Evolutionary conservation across 1,140 invertebrate genomes (phyloP), one percentile per base, ranked within the genome.

Genomic region (Drosophila malerkotliana): DNA sequence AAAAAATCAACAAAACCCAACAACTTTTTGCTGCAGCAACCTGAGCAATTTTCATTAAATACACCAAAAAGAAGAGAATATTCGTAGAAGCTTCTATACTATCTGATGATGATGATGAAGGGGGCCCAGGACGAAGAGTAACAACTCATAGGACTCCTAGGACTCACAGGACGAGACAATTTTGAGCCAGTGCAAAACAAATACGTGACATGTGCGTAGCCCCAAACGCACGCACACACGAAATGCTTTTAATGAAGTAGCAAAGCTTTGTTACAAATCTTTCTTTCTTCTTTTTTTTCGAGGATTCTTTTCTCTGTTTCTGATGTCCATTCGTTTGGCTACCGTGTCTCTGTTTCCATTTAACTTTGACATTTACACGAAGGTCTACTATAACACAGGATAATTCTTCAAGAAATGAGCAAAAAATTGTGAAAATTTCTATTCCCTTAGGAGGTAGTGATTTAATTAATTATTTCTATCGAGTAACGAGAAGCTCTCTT

Each of bases 191-290:
- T 71, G 45, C 45, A 45, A 72, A 72, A 53, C 72, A 75, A 75
- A 58, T 76, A 76, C 72, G 72, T 76, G 72, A 76, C 73, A 76
- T 68, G 68, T 61, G 62, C 41, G 45, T 53, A 37, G 18, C 37
- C 72, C 15, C 34, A 21, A n/a, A 39, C 32, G 12, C 32, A 48
- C 6, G 0, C 32, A 56, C 28, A 74, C 63, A 68, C 48, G 52
- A 62, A 76, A 63, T 49, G 34, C 21, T 79, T 63, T 79, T 79
- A 79, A 79, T 79, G 77, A 79, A 79, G 76, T 73, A 58, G 49
- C 62, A 48, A 59, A 28, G 49, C 41, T 53, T 79, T 60, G 63
- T 68, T 68, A 56, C 54, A 49, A 8, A 63, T 52, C 26, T 41
- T 62, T n/a, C n/a, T n/a, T n/a, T 30, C 3, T 28, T 21, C 0